Evolutionary conservation across 2,888 invertebrate genomes (phyloP).

Genomic region (Rhogogaster chlorosoma): DNA sequence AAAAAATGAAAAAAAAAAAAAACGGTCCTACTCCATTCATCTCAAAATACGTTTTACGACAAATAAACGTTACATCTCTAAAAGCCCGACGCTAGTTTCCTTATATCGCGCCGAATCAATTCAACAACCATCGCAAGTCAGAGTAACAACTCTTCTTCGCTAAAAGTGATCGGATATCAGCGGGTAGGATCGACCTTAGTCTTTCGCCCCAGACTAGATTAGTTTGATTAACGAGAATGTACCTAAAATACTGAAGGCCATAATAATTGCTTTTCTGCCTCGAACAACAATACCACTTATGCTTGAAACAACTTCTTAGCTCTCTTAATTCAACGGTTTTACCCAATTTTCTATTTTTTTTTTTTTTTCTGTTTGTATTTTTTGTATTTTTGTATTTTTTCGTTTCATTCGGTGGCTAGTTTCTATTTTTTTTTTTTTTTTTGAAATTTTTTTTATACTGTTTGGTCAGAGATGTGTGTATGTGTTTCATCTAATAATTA

Average conservation of each 20-base stretch:
- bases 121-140: neutral
- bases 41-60: slow-evolving; percentile 27
- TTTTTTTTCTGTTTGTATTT: no score
- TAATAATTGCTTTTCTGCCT: slow-evolving; percentile 64
- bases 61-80: neutral
- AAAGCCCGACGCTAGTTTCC: neutral
- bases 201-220: slow-evolving; percentile 73
- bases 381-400: no score
- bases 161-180: neutral
- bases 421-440: slow-evolving; percentile 52
- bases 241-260: slow-evolving; percentile 75
- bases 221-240: slow-evolving; percentile 76
- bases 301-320: slow-evolving; percentile 55
- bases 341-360: neutral
- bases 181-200: slow-evolving; percentile 14
- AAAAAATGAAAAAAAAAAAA: neutral
- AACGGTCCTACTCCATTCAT: neutral
- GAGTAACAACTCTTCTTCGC: neutral
- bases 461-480: slow-evolving; percentile 69
- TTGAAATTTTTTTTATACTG: slow-evolving; percentile 65
- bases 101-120: neutral
- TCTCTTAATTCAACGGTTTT: slow-evolving; percentile 15
- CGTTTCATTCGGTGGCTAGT: slow-evolving; percentile 5
- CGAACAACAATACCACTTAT: slow-evolving; percentile 53
- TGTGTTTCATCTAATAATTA: slow-evolving; percentile 29